Base-by-base conservation (phyloP, 2,797 vertebrate species). In the Centropyge bicolor region DNA sequence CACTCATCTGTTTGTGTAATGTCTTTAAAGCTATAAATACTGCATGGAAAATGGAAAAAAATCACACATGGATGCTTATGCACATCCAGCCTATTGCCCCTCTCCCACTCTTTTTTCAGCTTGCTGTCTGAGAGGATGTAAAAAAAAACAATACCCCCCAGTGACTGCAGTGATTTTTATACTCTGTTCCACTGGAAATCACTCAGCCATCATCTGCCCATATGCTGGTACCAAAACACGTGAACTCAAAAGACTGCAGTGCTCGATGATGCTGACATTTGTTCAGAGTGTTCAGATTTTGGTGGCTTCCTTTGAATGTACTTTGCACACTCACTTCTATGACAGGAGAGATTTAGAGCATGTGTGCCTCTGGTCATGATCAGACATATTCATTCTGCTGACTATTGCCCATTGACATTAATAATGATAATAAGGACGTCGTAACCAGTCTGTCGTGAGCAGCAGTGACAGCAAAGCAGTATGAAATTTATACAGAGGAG, bases 231-330 rank as follows among this genome's bases (percentile, higher is more conserved):
- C 48, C 19, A 51, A 40, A 40, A 72, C 35, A 62, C 35, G 48
- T 68, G 38, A 76, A 59, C 24, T 65, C 51, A 63, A 70, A 63
- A 64, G 38, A 38, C 45, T 27, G 19, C 17, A 48, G 6, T 17
- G 14, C 56, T 45, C 63, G 22, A 77, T 70, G 70, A 74, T 35
- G n/a, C 49, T 36, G 36, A 74, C 49, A 61, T 74, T 83, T 55
- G 22, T 40, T 70, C 43, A 77, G 0, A 85, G 40, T 76, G 69
- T 75, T 72, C 41, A 66, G 9, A 51, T 62, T 72, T 74, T 70
- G 12, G 61, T 68, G 19, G 65, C 24, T 16, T 56, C 17, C 8
- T 68, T 78, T 61, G 4, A 65, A 59, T 63, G 24, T 62, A 35
- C 49, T 63, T 51, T 72, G 52, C 46, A 9, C 49, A 57, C 55